A percentile compares a stretch with the other conserved stretches of the same genome.
phyloP scores from a whole-genome alignment of 2,888 invertebrate genomes.

The Teleiodes luculella region DNA sequence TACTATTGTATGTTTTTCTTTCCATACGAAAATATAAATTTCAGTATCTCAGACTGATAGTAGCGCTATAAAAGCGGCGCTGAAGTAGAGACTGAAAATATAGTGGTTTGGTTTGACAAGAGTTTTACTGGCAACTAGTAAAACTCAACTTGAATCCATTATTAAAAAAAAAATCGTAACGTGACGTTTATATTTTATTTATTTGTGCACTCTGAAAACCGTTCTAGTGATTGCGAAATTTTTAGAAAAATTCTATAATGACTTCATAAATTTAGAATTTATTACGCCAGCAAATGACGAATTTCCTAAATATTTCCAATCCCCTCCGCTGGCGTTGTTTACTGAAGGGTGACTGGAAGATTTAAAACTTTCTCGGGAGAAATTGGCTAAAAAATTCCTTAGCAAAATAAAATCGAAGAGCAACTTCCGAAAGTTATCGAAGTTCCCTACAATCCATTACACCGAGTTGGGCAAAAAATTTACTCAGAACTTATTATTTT shows the following conservation, averaged over 20 bases:
- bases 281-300: conserved; percentile 28
- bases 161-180: no score
- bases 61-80: no score
- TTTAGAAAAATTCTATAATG: not conserved
- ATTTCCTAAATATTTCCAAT: conserved; percentile 35
- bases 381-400: conserved; percentile 77
- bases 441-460: conserved; percentile 77
- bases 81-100: no score
- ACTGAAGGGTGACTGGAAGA: conserved; percentile 69
- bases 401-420: conserved; percentile 74
- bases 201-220: no score
- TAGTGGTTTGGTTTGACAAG: no score
- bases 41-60: no score
- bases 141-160: no score
- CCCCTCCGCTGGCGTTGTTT: conserved; percentile 37
- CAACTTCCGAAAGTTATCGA: conserved; percentile 77
- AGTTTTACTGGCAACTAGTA: no score
- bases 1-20: no score
- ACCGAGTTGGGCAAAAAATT: conserved; percentile 75
- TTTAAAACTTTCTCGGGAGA: conserved; percentile 67
- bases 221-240: no score
- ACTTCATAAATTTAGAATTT: not conserved
- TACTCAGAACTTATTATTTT: conserved; percentile 76
- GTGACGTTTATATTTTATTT: no score
- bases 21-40: no score